These are phyloP conservation scores for Agapostemon virescens DNA, from an alignment of 2,888 invertebrate species.

Conservation along the genomic window DNA sequence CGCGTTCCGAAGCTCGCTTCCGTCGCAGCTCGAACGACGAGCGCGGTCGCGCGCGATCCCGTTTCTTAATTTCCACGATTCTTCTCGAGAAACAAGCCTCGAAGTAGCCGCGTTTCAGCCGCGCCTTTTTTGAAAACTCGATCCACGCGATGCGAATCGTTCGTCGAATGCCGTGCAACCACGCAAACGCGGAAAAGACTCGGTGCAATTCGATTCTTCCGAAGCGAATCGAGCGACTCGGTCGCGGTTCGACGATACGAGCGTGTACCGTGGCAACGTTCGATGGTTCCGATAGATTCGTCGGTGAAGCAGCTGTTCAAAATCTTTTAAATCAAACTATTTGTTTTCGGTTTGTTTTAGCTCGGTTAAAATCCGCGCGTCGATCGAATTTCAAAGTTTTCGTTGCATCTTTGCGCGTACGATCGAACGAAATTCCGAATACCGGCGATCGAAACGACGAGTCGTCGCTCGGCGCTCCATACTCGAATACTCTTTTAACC, in stretches of 20 bases:
- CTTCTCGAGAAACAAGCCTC: conserved; percentile 29
- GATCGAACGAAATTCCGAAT: neutral
- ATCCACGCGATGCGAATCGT: conserved; percentile 13
- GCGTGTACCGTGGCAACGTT: neutral
- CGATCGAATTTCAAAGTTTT: neutral
- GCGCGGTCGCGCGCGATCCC: neutral
- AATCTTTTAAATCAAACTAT: too few relatives aligned
- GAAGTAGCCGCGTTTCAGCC: conserved; percentile 24
- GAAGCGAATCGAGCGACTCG: neutral
- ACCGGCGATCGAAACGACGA: neutral
- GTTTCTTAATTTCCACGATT: neutral
- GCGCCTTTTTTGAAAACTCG: conserved; percentile 4
- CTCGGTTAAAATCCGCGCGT: too few relatives aligned
- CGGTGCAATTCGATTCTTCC: neutral
- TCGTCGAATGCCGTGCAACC: conserved; percentile 29
- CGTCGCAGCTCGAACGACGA: neutral
- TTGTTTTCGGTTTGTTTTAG: too few relatives aligned
- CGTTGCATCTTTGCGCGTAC: neutral
- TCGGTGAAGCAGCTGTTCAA: too few relatives aligned
- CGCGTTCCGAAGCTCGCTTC: neutral
- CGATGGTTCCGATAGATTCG: too few relatives aligned
- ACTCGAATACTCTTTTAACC: conserved; percentile 5
- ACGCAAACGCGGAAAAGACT: neutral
- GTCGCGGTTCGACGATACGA: neutral
- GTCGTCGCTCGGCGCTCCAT: neutral